A percentile compares a stretch with the other conserved stretches of the same genome.
These are phyloP conservation scores for Machimus rusticus DNA, from an alignment of 2,888 invertebrate genomes.

Conservation along the genomic window DNA sequence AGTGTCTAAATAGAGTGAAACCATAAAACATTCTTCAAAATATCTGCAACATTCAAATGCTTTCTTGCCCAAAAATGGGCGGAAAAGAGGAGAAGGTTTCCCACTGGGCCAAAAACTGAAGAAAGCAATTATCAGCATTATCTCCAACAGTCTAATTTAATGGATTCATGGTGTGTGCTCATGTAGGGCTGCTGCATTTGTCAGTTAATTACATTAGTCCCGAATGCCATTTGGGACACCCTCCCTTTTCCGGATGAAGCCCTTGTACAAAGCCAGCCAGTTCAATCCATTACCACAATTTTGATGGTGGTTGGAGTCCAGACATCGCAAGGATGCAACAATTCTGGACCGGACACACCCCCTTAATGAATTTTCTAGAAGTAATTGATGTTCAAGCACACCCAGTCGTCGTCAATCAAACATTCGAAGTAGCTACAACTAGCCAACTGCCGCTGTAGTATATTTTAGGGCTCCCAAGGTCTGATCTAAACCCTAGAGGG, in stretches of 20 bases:
- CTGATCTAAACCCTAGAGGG: neutral
- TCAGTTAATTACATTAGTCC: conserved; percentile 42
- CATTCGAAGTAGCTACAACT: neutral
- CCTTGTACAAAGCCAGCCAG: neutral
- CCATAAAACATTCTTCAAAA: neutral
- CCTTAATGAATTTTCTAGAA: conserved; percentile 29
- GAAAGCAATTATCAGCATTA: conserved; percentile 16
- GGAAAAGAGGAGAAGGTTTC: neutral
- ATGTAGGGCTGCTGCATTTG: conserved; percentile 31
- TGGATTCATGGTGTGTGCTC: conserved; percentile 19
- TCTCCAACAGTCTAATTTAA: conserved; percentile 1
- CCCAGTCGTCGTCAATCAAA: neutral
- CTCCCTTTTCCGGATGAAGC: neutral
- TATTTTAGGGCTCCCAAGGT: neutral
- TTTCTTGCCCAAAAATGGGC: neutral
- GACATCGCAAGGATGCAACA: neutral
- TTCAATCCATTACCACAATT: conserved; percentile 24
- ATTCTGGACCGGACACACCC: conserved; percentile 41
- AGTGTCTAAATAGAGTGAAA: neutral
- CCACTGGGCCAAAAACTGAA: neutral
- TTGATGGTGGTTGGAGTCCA: neutral
- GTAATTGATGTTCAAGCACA: conserved; percentile 34
- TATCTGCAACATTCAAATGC: neutral
- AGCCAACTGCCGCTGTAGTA: neutral
- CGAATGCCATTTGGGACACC: neutral